These are phyloP conservation scores for Myotis brandtii DNA, from an alignment of 2,113 vertebrate genomes.

Conservation along the genomic window DNA sequence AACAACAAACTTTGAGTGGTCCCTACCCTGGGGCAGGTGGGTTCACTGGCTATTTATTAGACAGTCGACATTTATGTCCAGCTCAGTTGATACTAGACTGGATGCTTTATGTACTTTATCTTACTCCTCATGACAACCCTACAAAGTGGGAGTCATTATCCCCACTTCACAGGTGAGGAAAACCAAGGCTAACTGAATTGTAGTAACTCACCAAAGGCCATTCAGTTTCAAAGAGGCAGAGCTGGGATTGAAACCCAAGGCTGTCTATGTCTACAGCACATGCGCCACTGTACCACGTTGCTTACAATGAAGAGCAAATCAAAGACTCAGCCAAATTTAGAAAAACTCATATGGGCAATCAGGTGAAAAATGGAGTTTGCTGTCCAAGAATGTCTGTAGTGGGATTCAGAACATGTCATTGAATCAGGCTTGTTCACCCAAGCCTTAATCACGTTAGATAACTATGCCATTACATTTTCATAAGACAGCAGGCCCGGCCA, in stretches of 20 bases:
- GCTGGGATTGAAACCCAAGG: background rate
- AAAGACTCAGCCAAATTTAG: constrained; percentile 24
- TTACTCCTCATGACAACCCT: background rate
- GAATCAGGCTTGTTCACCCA: background rate
- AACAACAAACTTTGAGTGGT: background rate
- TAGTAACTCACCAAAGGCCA: background rate
- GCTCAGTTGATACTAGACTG: background rate
- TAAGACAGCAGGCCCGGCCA: constrained; percentile 67
- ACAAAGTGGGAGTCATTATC: background rate
- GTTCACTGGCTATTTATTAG: background rate
- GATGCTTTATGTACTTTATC: background rate
- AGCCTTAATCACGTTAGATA: constrained; percentile 67
- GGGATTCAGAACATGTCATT: constrained; percentile 63
- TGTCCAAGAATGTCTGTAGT: constrained; percentile 40
- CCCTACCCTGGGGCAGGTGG: background rate
- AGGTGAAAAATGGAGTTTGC: constrained; percentile 51
- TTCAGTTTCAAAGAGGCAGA: constrained; percentile 7
- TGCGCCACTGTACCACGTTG: background rate
- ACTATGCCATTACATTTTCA: constrained; percentile 59
- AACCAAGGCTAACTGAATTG: background rate
- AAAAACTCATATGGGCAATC: constrained; percentile 48
- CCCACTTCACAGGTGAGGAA: background rate
- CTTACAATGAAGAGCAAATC: constrained; percentile 33
- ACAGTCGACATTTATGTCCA: background rate
- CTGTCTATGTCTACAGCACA: background rate